These are phyloP conservation scores for Etia nguti DNA, from an alignment of 2,113 vertebrate genomes.

Conservation along the genomic window DNA sequence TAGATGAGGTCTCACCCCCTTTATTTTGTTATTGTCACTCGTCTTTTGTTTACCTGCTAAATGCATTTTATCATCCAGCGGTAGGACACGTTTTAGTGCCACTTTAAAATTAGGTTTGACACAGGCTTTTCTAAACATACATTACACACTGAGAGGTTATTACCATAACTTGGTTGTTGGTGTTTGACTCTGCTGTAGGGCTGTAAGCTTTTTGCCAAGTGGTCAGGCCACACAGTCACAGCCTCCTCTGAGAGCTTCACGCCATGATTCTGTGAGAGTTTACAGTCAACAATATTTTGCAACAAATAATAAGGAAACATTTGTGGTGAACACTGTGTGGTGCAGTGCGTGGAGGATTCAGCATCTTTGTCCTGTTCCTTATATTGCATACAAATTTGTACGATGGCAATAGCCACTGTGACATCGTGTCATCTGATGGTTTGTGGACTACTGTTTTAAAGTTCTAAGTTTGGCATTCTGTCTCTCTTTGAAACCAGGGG, in stretches of 20 bases:
- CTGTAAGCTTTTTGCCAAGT: background rate
- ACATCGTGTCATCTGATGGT: fast-evolving
- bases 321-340: constrained; percentile 26
- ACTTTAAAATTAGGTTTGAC: constrained; percentile 31
- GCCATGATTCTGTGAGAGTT: background rate
- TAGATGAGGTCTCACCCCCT: background rate
- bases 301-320: background rate
- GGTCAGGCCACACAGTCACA: constrained; percentile 39
- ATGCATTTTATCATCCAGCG: background rate
- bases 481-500: background rate
- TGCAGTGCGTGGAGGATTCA: background rate
- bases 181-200: constrained; percentile 22
- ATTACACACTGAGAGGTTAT: background rate
- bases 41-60: background rate
- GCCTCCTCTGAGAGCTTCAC: background rate
- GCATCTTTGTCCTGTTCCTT: background rate
- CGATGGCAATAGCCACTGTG: background rate
- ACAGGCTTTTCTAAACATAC: constrained; percentile 5
- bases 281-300: background rate
- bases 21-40: background rate
- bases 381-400: background rate
- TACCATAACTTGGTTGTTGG: background rate
- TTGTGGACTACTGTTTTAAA: background rate
- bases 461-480: fast-evolving
- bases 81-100: background rate